Conservation (phyloP, 2,113 vertebrate genomes). For the Tinamus guttatus region DNA sequence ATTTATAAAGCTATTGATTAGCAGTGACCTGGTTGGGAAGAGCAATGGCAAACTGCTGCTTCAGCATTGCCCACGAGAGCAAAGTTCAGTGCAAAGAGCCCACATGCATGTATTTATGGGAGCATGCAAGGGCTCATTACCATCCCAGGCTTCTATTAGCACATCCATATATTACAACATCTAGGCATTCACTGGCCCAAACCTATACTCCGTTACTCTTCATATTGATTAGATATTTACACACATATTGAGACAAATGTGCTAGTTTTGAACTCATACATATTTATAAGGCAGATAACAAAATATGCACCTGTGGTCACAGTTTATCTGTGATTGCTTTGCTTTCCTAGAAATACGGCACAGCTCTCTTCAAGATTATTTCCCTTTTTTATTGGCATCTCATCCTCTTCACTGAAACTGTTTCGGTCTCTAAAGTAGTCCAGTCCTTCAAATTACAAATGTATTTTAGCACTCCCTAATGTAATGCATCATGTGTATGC, state of each 20-base stretch:
- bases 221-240: slow-evolving; percentile 7
- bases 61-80: background rate
- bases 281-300: slow-evolving; percentile 3
- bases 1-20: slow-evolving; percentile 50
- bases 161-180: background rate
- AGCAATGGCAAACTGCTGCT: background rate
- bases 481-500: background rate
- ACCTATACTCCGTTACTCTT: background rate
- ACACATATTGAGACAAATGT: background rate
- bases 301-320: background rate
- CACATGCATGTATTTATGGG: background rate
- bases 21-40: background rate
- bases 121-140: background rate
- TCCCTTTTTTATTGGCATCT: slow-evolving; percentile 19
- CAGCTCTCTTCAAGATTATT: background rate
- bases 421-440: background rate
- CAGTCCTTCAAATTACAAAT: slow-evolving; percentile 37
- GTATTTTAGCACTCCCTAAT: background rate
- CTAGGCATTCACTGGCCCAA: background rate
- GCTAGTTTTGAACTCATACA: slow-evolving; percentile 2
- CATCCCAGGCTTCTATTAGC: background rate
- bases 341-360: background rate
- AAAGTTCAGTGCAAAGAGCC: background rate
- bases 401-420: background rate
- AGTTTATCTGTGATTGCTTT: slow-evolving; percentile 35